Evolutionary conservation across 1,140 invertebrate genomes (phyloP).

Genomic region (Solen grandis): DNA sequence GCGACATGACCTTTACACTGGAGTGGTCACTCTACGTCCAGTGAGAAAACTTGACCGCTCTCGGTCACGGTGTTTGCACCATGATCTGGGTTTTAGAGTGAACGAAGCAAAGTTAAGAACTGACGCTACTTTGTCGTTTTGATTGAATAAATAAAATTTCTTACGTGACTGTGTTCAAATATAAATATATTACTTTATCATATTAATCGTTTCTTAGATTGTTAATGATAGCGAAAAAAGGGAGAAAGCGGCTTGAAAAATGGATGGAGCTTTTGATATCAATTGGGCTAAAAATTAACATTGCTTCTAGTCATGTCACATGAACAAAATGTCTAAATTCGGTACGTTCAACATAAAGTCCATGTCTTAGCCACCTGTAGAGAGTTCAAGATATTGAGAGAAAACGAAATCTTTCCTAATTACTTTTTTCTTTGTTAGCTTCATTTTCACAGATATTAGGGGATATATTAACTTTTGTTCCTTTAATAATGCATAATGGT

Average conservation of each 20-base stretch:
- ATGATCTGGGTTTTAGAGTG: not conserved
- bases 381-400: no score
- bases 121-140: not conserved
- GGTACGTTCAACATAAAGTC: no score
- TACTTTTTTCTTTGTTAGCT: not conserved
- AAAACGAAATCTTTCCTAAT: no score
- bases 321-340: no score
- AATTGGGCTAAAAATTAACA: no score
- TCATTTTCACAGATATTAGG: not conserved
- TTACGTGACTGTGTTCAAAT: not conserved
- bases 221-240: no score
- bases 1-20: conserved; percentile 28
- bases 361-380: no score
- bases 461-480: not conserved
- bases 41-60: not conserved
- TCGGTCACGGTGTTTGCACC: not conserved
- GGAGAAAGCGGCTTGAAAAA: no score
- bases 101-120: not conserved
- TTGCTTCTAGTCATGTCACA: no score
- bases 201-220: no score
- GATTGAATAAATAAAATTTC: not conserved
- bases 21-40: not conserved
- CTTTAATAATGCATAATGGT: not conserved
- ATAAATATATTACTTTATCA: not conserved
- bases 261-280: no score